Conservation (phyloP, 2,113 vertebrate genomes). For the Rissa tridactyla region DNA sequence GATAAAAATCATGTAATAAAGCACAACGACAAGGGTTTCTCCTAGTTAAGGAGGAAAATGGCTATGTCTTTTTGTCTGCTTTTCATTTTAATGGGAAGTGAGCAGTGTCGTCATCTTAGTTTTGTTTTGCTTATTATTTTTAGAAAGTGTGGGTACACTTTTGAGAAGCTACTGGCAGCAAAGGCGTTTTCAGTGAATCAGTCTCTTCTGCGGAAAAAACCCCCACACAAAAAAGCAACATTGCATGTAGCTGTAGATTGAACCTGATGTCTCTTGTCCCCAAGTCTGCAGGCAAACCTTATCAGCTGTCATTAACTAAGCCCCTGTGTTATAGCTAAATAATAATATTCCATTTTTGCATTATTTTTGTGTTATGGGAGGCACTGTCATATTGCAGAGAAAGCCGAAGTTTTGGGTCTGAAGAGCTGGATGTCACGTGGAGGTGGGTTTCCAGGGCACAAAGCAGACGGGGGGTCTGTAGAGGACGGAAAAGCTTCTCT, state of each 20-base stretch:
- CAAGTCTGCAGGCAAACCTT: background rate
- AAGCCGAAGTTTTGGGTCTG: background rate
- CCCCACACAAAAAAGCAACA: background rate
- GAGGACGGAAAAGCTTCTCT: background rate
- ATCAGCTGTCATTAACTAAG: background rate
- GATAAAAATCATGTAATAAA: background rate
- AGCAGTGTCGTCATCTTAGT: background rate
- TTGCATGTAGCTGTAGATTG: background rate
- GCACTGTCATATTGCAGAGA: background rate
- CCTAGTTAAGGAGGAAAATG: background rate
- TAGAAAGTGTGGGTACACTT: background rate
- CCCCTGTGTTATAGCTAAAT: background rate
- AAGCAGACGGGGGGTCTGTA: background rate
- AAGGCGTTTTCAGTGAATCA: background rate
- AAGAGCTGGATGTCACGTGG: fast-evolving
- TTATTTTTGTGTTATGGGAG: background rate
- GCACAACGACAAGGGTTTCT: background rate
- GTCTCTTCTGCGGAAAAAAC: background rate
- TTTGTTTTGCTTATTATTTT: conserved; percentile 14
- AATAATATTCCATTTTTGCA: background rate
- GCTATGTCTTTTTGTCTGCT: background rate
- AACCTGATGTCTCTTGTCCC: background rate
- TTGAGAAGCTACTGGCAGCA: background rate
- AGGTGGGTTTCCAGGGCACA: background rate
- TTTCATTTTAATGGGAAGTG: background rate